phyloP scores from a whole-genome alignment of 1,140 invertebrate species.

The Hylaeus anthracinus region DNA sequence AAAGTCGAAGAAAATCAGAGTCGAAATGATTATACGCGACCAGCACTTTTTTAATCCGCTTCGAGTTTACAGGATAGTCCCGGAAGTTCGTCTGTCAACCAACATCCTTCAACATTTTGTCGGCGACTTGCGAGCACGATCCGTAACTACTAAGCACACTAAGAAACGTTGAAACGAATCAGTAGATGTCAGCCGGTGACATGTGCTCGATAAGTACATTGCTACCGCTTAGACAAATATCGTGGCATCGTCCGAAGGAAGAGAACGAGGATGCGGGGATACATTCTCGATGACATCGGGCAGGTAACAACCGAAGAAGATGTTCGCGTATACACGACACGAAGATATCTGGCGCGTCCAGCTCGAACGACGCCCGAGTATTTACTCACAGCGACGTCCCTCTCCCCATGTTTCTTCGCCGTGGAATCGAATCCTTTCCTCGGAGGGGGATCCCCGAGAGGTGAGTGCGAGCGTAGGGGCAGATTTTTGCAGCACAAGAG shows the following conservation, averaged over 20 bases:
- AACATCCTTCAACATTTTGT: slow-evolving; percentile 4
- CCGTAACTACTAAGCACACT: not conserved
- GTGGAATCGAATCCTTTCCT: slow-evolving; percentile 57
- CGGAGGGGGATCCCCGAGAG: slow-evolving; percentile 46
- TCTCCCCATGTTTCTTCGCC: slow-evolving; percentile 68
- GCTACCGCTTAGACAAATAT: not conserved
- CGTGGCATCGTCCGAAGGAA: not conserved
- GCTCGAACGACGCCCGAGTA: slow-evolving; percentile 53
- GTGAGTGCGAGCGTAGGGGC: slow-evolving; percentile 32
- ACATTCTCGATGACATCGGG: not conserved
- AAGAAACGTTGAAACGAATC: not conserved
- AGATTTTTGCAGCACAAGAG: slow-evolving; percentile 50
- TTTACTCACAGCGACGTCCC: slow-evolving; percentile 72
- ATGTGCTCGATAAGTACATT: slow-evolving; percentile 8
- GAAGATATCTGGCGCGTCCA: not conserved
- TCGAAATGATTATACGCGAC: not conserved
- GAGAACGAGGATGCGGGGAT: not conserved
- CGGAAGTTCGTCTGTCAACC: not conserved
- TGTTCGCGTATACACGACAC: not conserved
- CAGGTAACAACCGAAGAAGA: not conserved
- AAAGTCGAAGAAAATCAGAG: slow-evolving; percentile 31
- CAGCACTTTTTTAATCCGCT: not conserved
- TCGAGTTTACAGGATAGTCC: not conserved
- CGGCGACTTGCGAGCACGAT: not conserved
- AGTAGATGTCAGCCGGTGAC: not conserved